phyloP scores from a whole-genome alignment of 2,888 invertebrate genomes.

The Euphydryas editha region DNA sequence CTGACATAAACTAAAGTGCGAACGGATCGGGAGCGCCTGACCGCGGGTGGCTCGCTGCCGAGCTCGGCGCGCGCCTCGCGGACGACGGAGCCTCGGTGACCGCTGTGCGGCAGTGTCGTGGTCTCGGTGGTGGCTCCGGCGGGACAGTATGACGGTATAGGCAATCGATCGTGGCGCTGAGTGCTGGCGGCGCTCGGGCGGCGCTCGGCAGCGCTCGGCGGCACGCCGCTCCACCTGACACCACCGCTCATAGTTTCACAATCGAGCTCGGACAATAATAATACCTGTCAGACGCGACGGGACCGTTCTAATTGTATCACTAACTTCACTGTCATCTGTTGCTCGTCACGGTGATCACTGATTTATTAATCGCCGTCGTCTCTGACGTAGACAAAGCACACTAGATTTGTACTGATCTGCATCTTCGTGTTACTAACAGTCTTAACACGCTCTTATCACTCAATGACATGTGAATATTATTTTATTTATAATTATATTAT shows the following conservation, averaged over 20 bases:
- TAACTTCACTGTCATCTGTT: slow-evolving; percentile 47
- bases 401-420: slow-evolving; percentile 31
- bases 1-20: slow-evolving; percentile 55
- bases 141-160: slow-evolving; percentile 33
- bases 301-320: slow-evolving; percentile 53
- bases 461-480: slow-evolving; percentile 1
- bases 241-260: slow-evolving; percentile 26
- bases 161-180: slow-evolving; percentile 44
- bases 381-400: slow-evolving; percentile 33
- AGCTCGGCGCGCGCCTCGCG: slow-evolving; percentile 32
- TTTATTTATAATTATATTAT: background rate
- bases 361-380: slow-evolving; percentile 33
- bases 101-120: slow-evolving; percentile 37
- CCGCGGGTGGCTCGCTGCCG: background rate
- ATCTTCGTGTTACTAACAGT: slow-evolving; percentile 11
- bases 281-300: slow-evolving; percentile 55
- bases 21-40: slow-evolving; percentile 47
- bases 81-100: slow-evolving; percentile 48
- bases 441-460: slow-evolving; percentile 20
- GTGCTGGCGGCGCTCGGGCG: slow-evolving; percentile 41
- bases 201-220: slow-evolving; percentile 39
- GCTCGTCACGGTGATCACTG: slow-evolving; percentile 35
- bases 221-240: slow-evolving; percentile 27
- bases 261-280: slow-evolving; percentile 32
- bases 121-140: slow-evolving; percentile 54